Conservation (phyloP, 2,888 invertebrate genomes). For the Clunio marinus region DNA sequence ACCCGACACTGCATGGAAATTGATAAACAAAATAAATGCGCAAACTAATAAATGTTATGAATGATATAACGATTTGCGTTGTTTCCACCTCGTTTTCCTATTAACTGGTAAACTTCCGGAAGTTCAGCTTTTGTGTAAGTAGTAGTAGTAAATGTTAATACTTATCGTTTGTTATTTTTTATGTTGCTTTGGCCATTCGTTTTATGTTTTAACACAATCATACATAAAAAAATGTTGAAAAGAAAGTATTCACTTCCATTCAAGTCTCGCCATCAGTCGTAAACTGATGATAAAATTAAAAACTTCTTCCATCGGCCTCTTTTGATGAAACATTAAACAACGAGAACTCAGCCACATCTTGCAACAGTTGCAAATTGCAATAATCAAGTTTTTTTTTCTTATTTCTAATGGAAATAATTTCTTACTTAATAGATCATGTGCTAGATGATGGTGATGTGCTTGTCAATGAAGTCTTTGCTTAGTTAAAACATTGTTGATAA, state of each 20-base stretch:
- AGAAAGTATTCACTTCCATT: conserved; percentile 14
- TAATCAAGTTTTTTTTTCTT: too few relatives aligned
- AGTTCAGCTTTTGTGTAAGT: conserved; percentile 7
- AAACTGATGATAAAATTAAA: not conserved
- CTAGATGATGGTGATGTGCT: too few relatives aligned
- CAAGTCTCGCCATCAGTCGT: conserved; percentile 12
- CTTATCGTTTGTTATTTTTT: not conserved
- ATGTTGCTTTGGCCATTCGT: not conserved
- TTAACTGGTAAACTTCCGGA: not conserved
- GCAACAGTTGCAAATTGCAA: too few relatives aligned
- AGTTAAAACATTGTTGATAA: too few relatives aligned
- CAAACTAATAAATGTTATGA: not conserved
- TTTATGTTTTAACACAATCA: not conserved
- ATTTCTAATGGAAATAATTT: too few relatives aligned
- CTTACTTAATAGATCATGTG: too few relatives aligned
- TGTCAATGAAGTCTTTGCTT: too few relatives aligned
- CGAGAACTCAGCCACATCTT: too few relatives aligned
- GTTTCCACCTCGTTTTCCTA: not conserved
- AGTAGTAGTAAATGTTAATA: not conserved
- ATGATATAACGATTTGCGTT: not conserved
- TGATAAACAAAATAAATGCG: too few relatives aligned
- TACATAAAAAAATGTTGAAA: not conserved
- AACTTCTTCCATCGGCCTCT: too few relatives aligned
- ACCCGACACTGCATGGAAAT: not conserved
- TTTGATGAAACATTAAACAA: too few relatives aligned